Evolutionary conservation across 2,797 vertebrate genomes (phyloP).

Genomic region (Sparus aurata): DNA sequence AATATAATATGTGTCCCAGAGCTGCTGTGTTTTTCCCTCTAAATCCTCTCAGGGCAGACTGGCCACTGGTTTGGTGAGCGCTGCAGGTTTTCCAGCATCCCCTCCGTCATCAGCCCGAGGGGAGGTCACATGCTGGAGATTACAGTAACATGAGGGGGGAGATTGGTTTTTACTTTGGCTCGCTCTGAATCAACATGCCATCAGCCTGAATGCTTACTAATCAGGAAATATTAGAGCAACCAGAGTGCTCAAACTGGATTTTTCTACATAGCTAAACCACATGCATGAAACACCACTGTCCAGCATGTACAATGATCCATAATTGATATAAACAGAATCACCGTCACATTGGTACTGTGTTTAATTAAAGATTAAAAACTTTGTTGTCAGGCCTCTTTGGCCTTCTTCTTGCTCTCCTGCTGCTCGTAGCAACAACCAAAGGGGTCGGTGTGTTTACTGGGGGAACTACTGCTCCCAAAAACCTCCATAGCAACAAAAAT

Average conservation of each 20-base stretch:
- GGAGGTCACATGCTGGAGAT: constrained; percentile 81
- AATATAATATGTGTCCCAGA: constrained; percentile 75
- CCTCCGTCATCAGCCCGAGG: constrained; percentile 48
- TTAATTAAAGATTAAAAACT: no score
- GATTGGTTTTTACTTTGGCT: constrained; percentile 72
- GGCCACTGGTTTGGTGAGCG: constrained; percentile 65
- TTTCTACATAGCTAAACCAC: background rate
- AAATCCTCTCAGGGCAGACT: constrained; percentile 74
- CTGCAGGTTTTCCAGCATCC: constrained; percentile 68
- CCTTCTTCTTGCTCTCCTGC: no score
- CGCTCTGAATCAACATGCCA: constrained; percentile 63
- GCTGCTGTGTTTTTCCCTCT: constrained; percentile 64
- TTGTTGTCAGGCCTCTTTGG: no score
- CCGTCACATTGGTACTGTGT: no score
- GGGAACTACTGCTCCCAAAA: no score
- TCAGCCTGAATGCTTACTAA: constrained; percentile 62
- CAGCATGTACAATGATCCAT: background rate
- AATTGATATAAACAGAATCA: no score
- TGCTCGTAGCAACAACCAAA: no score
- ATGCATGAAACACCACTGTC: background rate
- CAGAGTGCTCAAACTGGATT: background rate
- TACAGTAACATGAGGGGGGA: constrained; percentile 75
- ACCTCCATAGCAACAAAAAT: no score
- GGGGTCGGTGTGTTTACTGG: no score
- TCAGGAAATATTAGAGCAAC: constrained; percentile 56